phyloP scores from a whole-genome alignment of 92 coral and sea anemone species.

The Porites cylindrica region DNA sequence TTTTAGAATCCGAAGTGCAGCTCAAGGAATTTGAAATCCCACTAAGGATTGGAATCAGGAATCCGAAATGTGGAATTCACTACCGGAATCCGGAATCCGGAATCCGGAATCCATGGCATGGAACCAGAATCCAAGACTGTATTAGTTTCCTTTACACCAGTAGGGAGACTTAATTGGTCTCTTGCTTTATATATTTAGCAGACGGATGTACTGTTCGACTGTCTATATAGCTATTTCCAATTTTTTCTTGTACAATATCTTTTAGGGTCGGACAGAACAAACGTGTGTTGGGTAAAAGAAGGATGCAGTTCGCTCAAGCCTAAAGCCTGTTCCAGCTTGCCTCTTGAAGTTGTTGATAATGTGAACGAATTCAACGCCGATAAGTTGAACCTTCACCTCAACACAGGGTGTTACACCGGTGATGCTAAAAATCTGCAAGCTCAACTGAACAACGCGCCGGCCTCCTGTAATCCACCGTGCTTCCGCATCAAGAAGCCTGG shows the following conservation, averaged over 20 bases:
- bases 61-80: no score
- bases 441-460: constrained; percentile 58
- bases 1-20: no score
- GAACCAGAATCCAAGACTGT: no score
- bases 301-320: constrained; percentile 53
- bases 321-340: constrained; percentile 36
- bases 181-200: no score
- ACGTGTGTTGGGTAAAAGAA: constrained; percentile 58
- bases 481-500: constrained; percentile 70
- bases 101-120: no score
- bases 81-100: no score
- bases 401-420: constrained; percentile 43
- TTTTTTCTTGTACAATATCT: not conserved
- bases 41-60: no score
- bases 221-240: no score
- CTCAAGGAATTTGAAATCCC: no score
- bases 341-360: constrained; percentile 54
- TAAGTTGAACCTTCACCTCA: constrained; percentile 40
- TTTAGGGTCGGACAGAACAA: constrained; percentile 52
- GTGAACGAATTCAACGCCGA: constrained; percentile 40
- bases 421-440: not conserved
- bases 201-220: no score
- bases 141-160: no score
- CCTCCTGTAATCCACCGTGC: constrained; percentile 64
- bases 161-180: no score